phyloP scores from a whole-genome alignment of 2,888 invertebrate genomes.

The Tipula confusa region DNA sequence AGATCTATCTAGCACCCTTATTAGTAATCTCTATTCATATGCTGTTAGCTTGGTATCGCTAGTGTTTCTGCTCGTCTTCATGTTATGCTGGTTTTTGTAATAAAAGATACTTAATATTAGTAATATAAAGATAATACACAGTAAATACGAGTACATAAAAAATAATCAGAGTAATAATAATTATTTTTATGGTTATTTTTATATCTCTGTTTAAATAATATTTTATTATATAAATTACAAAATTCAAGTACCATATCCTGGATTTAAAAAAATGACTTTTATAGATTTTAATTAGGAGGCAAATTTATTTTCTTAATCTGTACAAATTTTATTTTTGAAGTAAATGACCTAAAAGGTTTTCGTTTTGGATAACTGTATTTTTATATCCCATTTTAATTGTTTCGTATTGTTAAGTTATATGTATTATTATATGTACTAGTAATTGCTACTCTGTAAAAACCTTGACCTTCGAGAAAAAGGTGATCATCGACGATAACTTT shows the following conservation, averaged over 20 bases:
- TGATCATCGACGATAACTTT: too few relatives aligned
- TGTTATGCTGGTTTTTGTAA: not conserved
- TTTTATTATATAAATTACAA: not conserved
- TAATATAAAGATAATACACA: not conserved
- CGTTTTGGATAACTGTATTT: too few relatives aligned
- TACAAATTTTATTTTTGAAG: not conserved
- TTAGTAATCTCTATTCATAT: too few relatives aligned
- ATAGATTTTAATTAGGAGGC: not conserved
- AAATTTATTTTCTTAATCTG: not conserved
- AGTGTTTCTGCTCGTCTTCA: not conserved
- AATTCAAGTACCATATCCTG: not conserved
- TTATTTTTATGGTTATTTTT: not conserved
- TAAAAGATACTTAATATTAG: not conserved
- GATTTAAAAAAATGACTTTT: not conserved
- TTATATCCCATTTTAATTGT: too few relatives aligned
- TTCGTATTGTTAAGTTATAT: too few relatives aligned
- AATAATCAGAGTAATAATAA: not conserved
- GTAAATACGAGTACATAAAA: not conserved
- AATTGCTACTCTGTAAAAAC: too few relatives aligned
- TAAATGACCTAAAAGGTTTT: too few relatives aligned
- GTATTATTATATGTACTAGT: too few relatives aligned
- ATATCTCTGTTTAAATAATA: not conserved
- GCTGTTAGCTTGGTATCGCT: too few relatives aligned
- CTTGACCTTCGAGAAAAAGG: too few relatives aligned
- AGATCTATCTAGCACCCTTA: too few relatives aligned